phyloP scores from a whole-genome alignment of 2,888 invertebrate genomes.

The Chouioia cunea region DNA sequence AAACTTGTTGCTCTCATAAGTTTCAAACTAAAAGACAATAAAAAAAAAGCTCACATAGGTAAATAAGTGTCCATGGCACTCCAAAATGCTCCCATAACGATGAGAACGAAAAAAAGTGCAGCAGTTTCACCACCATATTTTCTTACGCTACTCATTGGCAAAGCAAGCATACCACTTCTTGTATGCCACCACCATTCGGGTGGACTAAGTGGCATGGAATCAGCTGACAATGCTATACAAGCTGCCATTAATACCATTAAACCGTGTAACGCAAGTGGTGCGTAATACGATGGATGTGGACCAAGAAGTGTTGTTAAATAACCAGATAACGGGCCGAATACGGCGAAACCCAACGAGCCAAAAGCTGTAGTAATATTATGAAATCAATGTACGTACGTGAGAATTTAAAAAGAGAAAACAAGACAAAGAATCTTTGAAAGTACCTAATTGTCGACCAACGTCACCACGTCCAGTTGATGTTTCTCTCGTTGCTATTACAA shows the following conservation, averaged over 20 bases:
- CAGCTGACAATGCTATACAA: constrained; percentile 57
- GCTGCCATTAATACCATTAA: constrained; percentile 72
- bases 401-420: neutral
- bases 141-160: constrained; percentile 84
- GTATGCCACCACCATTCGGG: constrained; percentile 93
- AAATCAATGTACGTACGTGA: neutral
- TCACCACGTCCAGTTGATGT: constrained; percentile 85
- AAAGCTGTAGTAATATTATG: constrained; percentile 69
- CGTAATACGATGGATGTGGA: constrained; percentile 66
- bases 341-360: constrained; percentile 80
- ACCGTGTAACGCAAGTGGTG: constrained; percentile 72
- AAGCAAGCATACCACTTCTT: constrained; percentile 79
- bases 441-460: constrained; percentile 78
- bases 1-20: no score
- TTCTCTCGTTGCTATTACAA: constrained; percentile 86
- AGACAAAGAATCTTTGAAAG: no score
- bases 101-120: constrained; percentile 77
- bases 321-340: constrained; percentile 76
- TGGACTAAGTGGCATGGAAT: constrained; percentile 82
- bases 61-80: constrained; percentile 84
- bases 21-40: no score
- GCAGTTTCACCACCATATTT: constrained; percentile 82
- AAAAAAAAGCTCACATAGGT: constrained; percentile 77
- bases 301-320: constrained; percentile 55
- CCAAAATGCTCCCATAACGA: constrained; percentile 83